These are phyloP conservation scores for Psophia crepitans DNA, from an alignment of 2,113 vertebrate genomes.

Conservation along the genomic window DNA sequence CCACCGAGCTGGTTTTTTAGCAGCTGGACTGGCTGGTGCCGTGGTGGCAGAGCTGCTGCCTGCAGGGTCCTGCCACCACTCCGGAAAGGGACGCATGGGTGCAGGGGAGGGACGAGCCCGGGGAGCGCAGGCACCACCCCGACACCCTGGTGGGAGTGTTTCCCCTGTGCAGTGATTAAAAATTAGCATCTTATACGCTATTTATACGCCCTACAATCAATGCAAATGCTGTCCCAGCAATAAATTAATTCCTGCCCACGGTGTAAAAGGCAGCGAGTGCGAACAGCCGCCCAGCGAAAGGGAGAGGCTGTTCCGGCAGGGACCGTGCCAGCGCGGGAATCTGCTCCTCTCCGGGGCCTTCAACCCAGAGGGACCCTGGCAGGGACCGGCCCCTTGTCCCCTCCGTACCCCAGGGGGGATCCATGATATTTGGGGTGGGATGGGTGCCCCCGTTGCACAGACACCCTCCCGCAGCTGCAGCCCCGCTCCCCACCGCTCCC, in stretches of 20 bases:
- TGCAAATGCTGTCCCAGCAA: not conserved
- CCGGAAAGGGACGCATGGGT: not conserved
- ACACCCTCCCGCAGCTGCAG: not conserved
- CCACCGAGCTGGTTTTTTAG: not conserved
- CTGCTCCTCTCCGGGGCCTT: not conserved
- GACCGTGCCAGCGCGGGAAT: not conserved
- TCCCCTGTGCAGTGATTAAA: not conserved
- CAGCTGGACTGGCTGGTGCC: not conserved
- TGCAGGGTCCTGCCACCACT: not conserved
- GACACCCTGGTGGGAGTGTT: not conserved
- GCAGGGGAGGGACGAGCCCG: not conserved
- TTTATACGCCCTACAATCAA: not conserved
- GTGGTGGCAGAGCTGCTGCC: not conserved
- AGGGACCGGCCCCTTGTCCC: not conserved
- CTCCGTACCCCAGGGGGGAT: not conserved
- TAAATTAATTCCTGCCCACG: not conserved
- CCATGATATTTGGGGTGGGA: not conserved
- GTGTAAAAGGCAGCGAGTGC: not conserved
- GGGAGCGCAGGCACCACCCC: not conserved
- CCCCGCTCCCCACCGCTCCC: not conserved
- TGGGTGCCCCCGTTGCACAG: not conserved
- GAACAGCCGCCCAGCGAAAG: not conserved
- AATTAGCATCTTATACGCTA: not conserved
- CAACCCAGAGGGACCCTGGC: not conserved
- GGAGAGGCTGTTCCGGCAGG: not conserved